Evolutionary conservation across 2,113 vertebrate species (phyloP).

Genomic region (Semicossyphus pulcher): DNA sequence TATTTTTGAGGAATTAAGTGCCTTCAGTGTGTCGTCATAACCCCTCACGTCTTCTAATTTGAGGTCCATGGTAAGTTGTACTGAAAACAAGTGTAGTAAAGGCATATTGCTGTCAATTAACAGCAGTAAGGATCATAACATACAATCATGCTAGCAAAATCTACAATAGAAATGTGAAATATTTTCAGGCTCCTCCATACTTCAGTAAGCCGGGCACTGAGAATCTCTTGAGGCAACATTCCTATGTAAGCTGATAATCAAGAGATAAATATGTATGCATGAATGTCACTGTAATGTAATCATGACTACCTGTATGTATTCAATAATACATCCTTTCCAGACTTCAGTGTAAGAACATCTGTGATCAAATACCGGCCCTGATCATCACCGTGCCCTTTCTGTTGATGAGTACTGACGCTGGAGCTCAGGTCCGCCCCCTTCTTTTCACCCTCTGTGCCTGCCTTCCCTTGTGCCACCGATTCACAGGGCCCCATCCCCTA

Average conservation of each 20-base stretch:
- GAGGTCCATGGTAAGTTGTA: too few species aligned
- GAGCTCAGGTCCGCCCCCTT: slow-evolving; percentile 19
- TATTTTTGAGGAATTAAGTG: too few species aligned
- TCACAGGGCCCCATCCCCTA: slow-evolving; percentile 54
- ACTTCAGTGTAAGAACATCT: slow-evolving; percentile 8
- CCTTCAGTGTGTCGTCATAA: too few species aligned
- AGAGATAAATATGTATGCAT: neutral
- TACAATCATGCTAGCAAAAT: neutral
- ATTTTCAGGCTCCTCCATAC: too few species aligned
- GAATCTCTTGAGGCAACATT: neutral
- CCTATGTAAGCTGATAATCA: neutral
- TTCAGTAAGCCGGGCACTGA: neutral
- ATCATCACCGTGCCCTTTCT: slow-evolving; percentile 27
- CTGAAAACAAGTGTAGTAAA: too few species aligned
- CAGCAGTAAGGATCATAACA: neutral
- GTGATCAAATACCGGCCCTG: slow-evolving; percentile 33
- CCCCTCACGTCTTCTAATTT: too few species aligned
- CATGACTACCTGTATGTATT: neutral
- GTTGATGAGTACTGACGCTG: slow-evolving; percentile 35
- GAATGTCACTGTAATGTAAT: slow-evolving; percentile 5
- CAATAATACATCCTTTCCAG: slow-evolving; percentile 14
- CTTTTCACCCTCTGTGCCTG: slow-evolving; percentile 38
- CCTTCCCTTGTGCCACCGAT: slow-evolving; percentile 33
- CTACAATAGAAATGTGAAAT: too few species aligned
- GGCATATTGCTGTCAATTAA: too few species aligned